Percentiles rank a stretch among this genome's conserved stretches.
Evolutionary conservation across 2,113 vertebrate genomes (phyloP).

Genomic region (Aix galericulata): DNA sequence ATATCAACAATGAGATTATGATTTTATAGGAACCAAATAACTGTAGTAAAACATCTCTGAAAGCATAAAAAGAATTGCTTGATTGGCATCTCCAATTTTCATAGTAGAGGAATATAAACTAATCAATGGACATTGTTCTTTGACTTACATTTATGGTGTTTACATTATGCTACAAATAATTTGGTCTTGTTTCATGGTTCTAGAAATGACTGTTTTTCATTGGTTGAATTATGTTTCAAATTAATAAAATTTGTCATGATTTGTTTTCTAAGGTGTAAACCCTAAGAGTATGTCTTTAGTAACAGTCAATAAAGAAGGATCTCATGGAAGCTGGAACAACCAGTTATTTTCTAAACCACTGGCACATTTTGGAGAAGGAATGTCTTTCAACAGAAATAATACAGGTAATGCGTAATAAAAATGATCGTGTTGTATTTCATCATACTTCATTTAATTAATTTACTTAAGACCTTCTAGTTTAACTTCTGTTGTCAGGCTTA

Average conservation of each 20-base stretch:
- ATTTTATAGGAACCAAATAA: background rate
- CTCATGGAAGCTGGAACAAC: slow-evolving; percentile 83
- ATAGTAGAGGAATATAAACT: background rate
- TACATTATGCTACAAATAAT: background rate
- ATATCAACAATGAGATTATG: background rate
- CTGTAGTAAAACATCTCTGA: background rate
- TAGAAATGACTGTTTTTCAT: background rate
- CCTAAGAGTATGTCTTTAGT: slow-evolving; percentile 82
- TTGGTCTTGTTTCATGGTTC: background rate
- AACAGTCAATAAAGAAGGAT: slow-evolving; percentile 78
- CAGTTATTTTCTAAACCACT: slow-evolving; percentile 77
- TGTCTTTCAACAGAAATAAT: slow-evolving; percentile 79
- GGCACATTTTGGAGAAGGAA: slow-evolving; percentile 76
- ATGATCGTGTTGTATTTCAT: background rate
- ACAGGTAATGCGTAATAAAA: slow-evolving; percentile 74
- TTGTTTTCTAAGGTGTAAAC: slow-evolving; percentile 85
- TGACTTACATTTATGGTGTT: background rate
- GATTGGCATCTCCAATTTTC: background rate
- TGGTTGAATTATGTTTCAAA: background rate
- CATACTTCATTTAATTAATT: background rate
- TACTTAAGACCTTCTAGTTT: background rate
- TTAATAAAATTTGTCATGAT: background rate
- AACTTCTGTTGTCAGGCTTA: background rate
- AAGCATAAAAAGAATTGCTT: background rate
- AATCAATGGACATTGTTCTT: background rate